Conservation (phyloP, 2,888 invertebrate species). For the Smittia sp. region DNA sequence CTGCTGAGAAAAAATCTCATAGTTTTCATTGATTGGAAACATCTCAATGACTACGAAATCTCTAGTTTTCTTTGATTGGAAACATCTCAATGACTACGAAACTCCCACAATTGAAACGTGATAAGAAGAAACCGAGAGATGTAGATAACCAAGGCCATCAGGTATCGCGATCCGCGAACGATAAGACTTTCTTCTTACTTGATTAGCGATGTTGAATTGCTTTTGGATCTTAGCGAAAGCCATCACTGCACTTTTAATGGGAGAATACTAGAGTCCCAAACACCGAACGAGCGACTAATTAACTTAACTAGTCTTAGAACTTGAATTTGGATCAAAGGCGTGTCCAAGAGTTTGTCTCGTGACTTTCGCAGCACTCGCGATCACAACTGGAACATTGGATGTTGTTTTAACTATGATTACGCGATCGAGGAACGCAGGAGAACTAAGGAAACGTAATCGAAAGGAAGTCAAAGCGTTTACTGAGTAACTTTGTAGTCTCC, state of each 20-base stretch:
- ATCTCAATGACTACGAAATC: too few species aligned
- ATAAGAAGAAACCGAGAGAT: constrained; percentile 15
- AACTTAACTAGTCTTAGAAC: not conserved
- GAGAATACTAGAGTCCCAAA: too few species aligned
- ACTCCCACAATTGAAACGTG: constrained; percentile 39
- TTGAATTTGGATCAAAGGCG: too few species aligned
- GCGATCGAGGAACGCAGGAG: too few species aligned
- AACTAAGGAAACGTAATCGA: too few species aligned
- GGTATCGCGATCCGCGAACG: not conserved
- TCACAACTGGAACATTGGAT: too few species aligned
- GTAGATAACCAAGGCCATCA: constrained; percentile 22
- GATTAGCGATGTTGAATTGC: constrained; percentile 84
- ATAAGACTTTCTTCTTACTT: constrained; percentile 60
- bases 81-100: constrained; percentile 6
- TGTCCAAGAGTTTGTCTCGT: too few species aligned
- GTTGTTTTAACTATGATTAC: too few species aligned
- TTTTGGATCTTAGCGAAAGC: constrained; percentile 81
- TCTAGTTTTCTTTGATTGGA: not conserved
- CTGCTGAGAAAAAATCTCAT: constrained; percentile 21
- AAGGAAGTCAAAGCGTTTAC: too few species aligned
- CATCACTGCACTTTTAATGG: constrained; percentile 60
- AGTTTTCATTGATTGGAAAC: not conserved
- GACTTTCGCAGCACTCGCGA: too few species aligned
- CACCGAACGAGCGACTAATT: constrained; percentile 2
- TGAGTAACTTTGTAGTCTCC: too few species aligned